A percentile compares a stretch with the other conserved stretches of the same genome.
Conservation (phyloP, 2,113 vertebrate species). For the Sialia sialis region DNA sequence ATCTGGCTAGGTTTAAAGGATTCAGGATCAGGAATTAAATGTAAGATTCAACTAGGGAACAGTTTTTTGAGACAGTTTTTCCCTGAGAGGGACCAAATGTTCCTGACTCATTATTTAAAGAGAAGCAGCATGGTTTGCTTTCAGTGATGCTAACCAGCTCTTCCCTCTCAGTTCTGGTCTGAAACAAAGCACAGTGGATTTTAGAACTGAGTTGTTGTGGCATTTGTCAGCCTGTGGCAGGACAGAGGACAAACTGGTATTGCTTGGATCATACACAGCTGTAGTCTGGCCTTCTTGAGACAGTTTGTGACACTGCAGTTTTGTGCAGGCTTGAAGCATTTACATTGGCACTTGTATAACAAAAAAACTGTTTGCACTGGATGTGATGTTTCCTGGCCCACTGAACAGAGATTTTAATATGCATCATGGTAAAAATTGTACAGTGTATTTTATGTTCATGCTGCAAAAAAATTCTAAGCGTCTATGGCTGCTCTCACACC, state of each 20-base stretch:
- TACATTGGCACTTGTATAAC: not conserved
- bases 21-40: not conserved
- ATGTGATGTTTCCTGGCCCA: not conserved
- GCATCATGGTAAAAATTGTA: not conserved
- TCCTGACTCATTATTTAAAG: not conserved
- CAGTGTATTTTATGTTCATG: not conserved
- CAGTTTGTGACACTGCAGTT: not conserved
- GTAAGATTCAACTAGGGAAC: not conserved
- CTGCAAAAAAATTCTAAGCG: not conserved
- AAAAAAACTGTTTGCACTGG: not conserved
- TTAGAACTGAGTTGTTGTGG: not conserved
- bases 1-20: not conserved
- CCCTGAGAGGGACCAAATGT: not conserved
- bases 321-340: not conserved
- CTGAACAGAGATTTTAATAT: not conserved
- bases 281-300: not conserved
- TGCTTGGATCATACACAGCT: not conserved
- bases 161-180: not conserved
- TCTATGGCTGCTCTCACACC: not conserved
- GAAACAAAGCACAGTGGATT: not conserved
- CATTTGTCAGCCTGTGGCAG: not conserved
- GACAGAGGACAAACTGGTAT: not conserved
- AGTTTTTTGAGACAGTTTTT: not conserved
- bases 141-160: not conserved
- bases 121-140: not conserved